phyloP scores from a whole-genome alignment of 2,888 invertebrate species.

The Hetaerina titia region DNA sequence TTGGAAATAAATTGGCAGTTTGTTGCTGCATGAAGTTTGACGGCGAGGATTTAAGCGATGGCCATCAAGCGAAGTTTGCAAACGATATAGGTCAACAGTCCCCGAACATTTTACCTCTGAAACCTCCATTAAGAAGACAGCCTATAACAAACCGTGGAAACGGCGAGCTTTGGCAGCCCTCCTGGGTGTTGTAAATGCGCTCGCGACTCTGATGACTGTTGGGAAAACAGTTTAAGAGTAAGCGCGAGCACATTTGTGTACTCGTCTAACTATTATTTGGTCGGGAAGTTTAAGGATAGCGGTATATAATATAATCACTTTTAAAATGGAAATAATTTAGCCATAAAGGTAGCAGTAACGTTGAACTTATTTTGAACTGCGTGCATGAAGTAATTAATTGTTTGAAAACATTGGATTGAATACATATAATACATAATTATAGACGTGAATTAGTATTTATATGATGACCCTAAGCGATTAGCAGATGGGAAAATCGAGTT shows the following conservation, averaged over 20 bases:
- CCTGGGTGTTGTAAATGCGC: background rate
- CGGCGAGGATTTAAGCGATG: background rate
- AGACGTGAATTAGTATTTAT: too few species aligned
- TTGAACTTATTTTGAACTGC: too few species aligned
- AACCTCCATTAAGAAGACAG: background rate
- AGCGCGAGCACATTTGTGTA: too few species aligned
- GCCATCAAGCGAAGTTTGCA: slow-evolving; percentile 4
- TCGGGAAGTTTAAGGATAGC: background rate
- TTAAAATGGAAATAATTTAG: too few species aligned
- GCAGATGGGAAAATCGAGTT: too few species aligned
- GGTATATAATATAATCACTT: too few species aligned
- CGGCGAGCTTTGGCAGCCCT: background rate
- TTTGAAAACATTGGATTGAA: too few species aligned
- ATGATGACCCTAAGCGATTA: too few species aligned
- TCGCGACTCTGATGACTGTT: background rate
- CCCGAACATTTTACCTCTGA: background rate
- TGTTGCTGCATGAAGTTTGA: background rate
- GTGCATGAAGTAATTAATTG: too few species aligned
- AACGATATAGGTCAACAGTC: slow-evolving; percentile 11
- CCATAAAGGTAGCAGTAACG: too few species aligned
- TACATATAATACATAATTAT: too few species aligned
- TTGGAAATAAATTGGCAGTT: slow-evolving; percentile 11
- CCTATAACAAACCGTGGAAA: background rate
- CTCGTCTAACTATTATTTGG: background rate
- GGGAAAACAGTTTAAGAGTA: background rate